phyloP scores from a whole-genome alignment of 2,113 vertebrate genomes.

The Chelonoidis abingdonii region DNA sequence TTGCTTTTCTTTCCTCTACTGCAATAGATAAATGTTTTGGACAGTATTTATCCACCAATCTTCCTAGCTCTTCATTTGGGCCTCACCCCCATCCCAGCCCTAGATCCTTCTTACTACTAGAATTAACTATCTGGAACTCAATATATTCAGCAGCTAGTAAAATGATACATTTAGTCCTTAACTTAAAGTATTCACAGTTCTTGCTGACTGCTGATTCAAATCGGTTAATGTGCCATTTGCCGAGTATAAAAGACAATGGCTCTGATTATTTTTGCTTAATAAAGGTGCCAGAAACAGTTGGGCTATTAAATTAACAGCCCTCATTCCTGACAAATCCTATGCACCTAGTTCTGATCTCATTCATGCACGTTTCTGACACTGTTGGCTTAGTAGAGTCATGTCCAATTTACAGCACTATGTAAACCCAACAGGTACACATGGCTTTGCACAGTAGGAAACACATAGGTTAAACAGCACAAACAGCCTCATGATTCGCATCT shows the following conservation, averaged over 20 bases:
- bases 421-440: background rate
- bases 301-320: background rate
- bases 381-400: background rate
- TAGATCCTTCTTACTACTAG: background rate
- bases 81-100: background rate
- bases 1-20: background rate
- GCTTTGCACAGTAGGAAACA: background rate
- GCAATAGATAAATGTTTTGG: background rate
- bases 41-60: background rate
- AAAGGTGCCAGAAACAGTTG: background rate
- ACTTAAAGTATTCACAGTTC: background rate
- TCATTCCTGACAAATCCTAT: background rate
- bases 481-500: background rate
- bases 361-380: background rate
- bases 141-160: slow-evolving; percentile 8
- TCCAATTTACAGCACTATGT: background rate
- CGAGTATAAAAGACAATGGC: slow-evolving; percentile 10
- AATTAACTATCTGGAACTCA: slow-evolving; percentile 23
- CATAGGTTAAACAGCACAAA: background rate
- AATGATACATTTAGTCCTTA: background rate
- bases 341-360: background rate
- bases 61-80: background rate
- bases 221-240: slow-evolving; percentile 37
- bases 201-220: slow-evolving; percentile 14
- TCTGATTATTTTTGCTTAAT: slow-evolving; percentile 47